Percentiles rank a stretch among this genome's conserved stretches.
These are phyloP conservation scores for Andrena dorsata DNA, from an alignment of 2,888 invertebrate genomes.

Conservation along the genomic window DNA sequence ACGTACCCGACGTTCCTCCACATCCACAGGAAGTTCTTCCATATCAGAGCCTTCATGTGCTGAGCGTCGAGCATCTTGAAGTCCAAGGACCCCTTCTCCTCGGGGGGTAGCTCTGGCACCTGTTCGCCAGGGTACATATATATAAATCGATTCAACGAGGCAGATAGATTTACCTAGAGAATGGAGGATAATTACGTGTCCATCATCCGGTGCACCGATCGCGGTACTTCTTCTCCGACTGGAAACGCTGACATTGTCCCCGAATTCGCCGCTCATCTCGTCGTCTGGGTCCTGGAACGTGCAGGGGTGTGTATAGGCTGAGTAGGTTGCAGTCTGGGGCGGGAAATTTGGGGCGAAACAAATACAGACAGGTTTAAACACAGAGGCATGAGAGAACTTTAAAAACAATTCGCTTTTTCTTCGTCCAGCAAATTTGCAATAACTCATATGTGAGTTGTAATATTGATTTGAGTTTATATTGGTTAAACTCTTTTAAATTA, in stretches of 20 bases:
- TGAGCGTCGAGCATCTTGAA: constrained; percentile 89
- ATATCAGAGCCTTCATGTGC: constrained; percentile 93
- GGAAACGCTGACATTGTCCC: constrained; percentile 93
- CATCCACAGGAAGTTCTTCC: constrained; percentile 96
- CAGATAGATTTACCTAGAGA: not conserved
- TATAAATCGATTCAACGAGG: not conserved
- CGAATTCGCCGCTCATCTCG: constrained; percentile 95
- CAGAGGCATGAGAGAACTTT: too few relatives aligned
- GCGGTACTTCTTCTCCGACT: constrained; percentile 89
- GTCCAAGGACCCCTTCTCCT: constrained; percentile 86
- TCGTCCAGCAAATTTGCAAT: too few relatives aligned
- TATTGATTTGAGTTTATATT: too few relatives aligned
- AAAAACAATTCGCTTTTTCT: too few relatives aligned
- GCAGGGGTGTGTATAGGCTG: too few relatives aligned
- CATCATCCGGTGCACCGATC: constrained; percentile 83
- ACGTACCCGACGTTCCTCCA: constrained; percentile 92
- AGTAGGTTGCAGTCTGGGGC: too few relatives aligned
- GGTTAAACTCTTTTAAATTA: too few relatives aligned
- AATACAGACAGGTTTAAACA: too few relatives aligned
- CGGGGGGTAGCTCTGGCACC: constrained; percentile 89
- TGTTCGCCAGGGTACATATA: constrained; percentile 41
- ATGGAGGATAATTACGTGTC: constrained; percentile 22
- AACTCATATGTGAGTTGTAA: too few relatives aligned
- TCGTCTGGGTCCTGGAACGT: constrained; percentile 78
- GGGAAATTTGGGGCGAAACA: too few relatives aligned